phyloP scores from a whole-genome alignment of 2,888 invertebrate species.

The Blastobasis adustella region DNA sequence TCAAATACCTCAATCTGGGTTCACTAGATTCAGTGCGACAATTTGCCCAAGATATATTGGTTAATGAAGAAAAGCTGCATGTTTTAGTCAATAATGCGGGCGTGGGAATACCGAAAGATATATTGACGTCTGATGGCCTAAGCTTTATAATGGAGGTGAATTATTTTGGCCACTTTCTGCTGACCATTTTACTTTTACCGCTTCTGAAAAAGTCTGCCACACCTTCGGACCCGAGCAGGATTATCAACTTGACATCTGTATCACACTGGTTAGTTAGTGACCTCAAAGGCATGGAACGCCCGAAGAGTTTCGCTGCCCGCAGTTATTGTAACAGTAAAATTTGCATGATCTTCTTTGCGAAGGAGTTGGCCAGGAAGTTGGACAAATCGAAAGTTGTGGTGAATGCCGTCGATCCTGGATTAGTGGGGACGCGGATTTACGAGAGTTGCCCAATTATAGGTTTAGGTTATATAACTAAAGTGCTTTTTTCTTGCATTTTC shows the following conservation, averaged over 20 bases:
- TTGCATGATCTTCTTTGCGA: slow-evolving; percentile 81
- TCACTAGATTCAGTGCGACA: slow-evolving; percentile 84
- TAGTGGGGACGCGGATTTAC: slow-evolving; percentile 87
- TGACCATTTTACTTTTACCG: slow-evolving; percentile 91
- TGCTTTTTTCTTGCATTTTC: slow-evolving; percentile 69
- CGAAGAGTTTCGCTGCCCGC: slow-evolving; percentile 48
- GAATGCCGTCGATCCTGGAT: slow-evolving; percentile 89
- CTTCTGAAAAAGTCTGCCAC: slow-evolving; percentile 76
- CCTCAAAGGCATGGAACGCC: slow-evolving; percentile 29
- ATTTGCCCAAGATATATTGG: slow-evolving; percentile 85
- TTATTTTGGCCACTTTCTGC: slow-evolving; percentile 92
- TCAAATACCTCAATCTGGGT: slow-evolving; percentile 83
- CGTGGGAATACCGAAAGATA: slow-evolving; percentile 76
- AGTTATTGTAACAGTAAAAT: slow-evolving; percentile 80
- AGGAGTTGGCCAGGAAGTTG: slow-evolving; percentile 81
- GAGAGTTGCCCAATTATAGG: slow-evolving; percentile 18
- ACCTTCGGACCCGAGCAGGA: slow-evolving; percentile 78
- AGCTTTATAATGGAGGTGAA: slow-evolving; percentile 94
- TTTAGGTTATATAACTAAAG: slow-evolving; percentile 49
- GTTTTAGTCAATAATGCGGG: slow-evolving; percentile 94
- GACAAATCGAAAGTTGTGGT: slow-evolving; percentile 79
- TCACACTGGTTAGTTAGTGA: slow-evolving; percentile 83
- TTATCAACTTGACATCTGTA: slow-evolving; percentile 86
- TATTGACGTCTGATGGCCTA: slow-evolving; percentile 84
- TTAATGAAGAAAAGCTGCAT: slow-evolving; percentile 82